These are phyloP conservation scores for Vesta saturnalis DNA, from an alignment of 2,888 invertebrate species.

Conservation along the genomic window DNA sequence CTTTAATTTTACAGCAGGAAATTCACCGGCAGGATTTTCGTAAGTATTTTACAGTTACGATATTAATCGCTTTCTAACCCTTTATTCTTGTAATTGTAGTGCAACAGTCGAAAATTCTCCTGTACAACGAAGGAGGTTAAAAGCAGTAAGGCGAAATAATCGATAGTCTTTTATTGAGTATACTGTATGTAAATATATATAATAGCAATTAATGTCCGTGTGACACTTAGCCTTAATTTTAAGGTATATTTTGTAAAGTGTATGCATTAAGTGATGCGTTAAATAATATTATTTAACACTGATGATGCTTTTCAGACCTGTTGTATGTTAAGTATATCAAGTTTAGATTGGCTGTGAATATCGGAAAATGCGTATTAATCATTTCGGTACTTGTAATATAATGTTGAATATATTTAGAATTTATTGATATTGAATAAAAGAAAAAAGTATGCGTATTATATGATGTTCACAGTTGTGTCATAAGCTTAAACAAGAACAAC, in stretches of 20 bases:
- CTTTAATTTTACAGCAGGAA: constrained; percentile 65
- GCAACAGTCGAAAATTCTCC: constrained; percentile 45
- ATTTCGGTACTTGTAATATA: constrained; percentile 51
- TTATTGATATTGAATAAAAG: constrained; percentile 41
- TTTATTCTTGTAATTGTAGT: constrained; percentile 42
- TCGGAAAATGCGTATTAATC: constrained; percentile 40
- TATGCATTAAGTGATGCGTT: constrained; percentile 24
- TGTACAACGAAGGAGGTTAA: constrained; percentile 60
- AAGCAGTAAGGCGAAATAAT: constrained; percentile 62
- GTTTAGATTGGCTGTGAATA: constrained; percentile 41
- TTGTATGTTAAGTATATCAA: constrained; percentile 38
- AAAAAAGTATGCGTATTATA: constrained; percentile 37
- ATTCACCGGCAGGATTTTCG: constrained; percentile 61
- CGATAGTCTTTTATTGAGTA: constrained; percentile 50
- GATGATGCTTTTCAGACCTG: constrained; percentile 34
- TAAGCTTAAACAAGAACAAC: constrained; percentile 37
- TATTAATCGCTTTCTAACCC: neutral
- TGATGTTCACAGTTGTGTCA: constrained; percentile 52
- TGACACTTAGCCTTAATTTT: constrained; percentile 39
- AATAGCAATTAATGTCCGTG: constrained; percentile 31
- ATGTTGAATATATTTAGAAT: constrained; percentile 49
- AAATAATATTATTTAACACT: constrained; percentile 23
- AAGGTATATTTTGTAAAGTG: constrained; percentile 34
- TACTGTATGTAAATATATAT: constrained; percentile 29
- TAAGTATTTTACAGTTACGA: constrained; percentile 53